A percentile compares a stretch with the other conserved stretches of the same genome.
phyloP scores from a whole-genome alignment of 1,140 invertebrate genomes.

The Akabosia matsudoensis region DNA sequence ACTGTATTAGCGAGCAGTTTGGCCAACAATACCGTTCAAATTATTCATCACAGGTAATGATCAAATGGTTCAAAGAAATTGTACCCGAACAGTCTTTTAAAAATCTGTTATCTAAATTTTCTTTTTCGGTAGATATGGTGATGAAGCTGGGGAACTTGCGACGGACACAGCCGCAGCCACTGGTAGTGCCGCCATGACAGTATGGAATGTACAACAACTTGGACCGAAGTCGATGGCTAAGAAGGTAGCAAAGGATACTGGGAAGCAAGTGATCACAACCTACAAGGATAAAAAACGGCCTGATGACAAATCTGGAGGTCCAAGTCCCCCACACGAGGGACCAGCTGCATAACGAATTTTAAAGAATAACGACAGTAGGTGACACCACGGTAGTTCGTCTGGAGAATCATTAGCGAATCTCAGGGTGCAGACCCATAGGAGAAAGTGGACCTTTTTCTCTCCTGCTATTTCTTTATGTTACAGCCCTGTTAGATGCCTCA shows the following conservation, averaged over 20 bases:
- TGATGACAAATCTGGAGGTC: background rate
- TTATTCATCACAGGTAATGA: constrained; percentile 68
- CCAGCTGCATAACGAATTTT: background rate
- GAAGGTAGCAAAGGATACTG: constrained; percentile 62
- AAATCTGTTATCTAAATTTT: constrained; percentile 10
- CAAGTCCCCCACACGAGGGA: background rate
- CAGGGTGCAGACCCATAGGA: too few species aligned
- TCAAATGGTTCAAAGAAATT: too few species aligned
- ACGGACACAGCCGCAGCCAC: constrained; percentile 61
- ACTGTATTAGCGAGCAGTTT: constrained; percentile 61
- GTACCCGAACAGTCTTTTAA: too few species aligned
- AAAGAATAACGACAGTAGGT: background rate
- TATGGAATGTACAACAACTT: constrained; percentile 60
- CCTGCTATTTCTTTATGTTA: too few species aligned
- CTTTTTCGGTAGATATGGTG: constrained; percentile 59
- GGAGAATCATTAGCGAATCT: too few species aligned
- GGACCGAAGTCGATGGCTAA: constrained; percentile 65
- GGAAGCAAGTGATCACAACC: constrained; percentile 59
- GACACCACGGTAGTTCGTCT: too few species aligned
- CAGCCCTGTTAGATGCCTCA: too few species aligned
- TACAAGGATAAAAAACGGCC: constrained; percentile 44
- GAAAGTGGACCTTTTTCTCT: too few species aligned
- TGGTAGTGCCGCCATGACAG: constrained; percentile 62
- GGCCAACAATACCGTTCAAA: constrained; percentile 66
- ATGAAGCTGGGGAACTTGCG: constrained; percentile 58